A percentile compares a stretch with the other conserved stretches of the same genome.
These are phyloP conservation scores for Leptopilina boulardi DNA, from an alignment of 1,140 invertebrate species.

Conservation along the genomic window DNA sequence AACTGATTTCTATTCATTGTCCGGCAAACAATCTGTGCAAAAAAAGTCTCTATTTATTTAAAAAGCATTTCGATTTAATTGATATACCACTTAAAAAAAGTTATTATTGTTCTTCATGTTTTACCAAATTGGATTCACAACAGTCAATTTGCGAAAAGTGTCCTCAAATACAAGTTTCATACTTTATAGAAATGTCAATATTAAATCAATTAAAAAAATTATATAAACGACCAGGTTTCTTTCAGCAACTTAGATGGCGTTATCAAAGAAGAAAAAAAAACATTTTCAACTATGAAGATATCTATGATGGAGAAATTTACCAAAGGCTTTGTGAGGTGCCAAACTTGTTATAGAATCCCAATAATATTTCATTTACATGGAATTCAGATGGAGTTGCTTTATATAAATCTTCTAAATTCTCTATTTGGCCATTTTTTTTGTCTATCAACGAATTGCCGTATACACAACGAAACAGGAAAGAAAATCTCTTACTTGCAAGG, in stretches of 20 bases:
- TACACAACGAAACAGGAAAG: slow-evolving; percentile 14
- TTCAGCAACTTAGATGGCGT: background rate
- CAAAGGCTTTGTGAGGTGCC: slow-evolving; percentile 8
- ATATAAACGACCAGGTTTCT: background rate
- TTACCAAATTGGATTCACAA: background rate
- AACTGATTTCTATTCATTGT: background rate
- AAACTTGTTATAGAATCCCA: slow-evolving; percentile 25
- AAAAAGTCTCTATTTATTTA: background rate
- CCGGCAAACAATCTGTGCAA: background rate
- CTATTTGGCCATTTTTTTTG: slow-evolving; percentile 60
- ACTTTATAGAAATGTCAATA: background rate
- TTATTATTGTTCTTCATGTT: slow-evolving; percentile 8
- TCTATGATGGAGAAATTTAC: slow-evolving; percentile 48
- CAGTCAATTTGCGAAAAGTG: too few relatives aligned
- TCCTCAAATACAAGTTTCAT: background rate
- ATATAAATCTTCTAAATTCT: slow-evolving; percentile 59
- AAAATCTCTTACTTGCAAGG: slow-evolving; percentile 39
- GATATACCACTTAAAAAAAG: background rate
- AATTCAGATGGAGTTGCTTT: slow-evolving; percentile 55
- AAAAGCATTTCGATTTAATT: background rate
- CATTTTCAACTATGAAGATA: slow-evolving; percentile 34
- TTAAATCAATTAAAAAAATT: background rate
- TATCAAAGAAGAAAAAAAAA: background rate
- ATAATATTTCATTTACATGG: slow-evolving; percentile 47
- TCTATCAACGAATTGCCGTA: slow-evolving; percentile 52